Percentiles rank a stretch among this genome's conserved stretches.
These are phyloP conservation scores for Epicampocera succincta DNA, from an alignment of 2,888 invertebrate species.

Conservation along the genomic window DNA sequence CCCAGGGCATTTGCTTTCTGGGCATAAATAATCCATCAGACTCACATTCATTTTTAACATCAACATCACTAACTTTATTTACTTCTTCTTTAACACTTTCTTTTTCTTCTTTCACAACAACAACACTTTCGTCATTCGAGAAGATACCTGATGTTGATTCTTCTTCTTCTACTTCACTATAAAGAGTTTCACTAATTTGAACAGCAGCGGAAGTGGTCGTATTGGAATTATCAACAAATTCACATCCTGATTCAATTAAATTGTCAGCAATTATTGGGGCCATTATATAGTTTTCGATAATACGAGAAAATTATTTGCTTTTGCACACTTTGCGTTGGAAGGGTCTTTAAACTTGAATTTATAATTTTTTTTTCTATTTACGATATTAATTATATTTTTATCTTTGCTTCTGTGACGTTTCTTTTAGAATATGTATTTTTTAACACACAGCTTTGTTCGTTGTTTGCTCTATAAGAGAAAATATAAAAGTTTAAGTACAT, in stretches of 20 bases:
- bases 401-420: constrained; percentile 10
- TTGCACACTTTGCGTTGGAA: constrained; percentile 44
- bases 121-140: constrained; percentile 68
- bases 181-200: constrained; percentile 64
- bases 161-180: constrained; percentile 54
- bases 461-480: constrained; percentile 37
- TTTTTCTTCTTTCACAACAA: constrained; percentile 41
- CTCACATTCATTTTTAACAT: constrained; percentile 54
- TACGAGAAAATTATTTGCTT: constrained; percentile 58
- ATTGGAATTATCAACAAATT: constrained; percentile 78
- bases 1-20: constrained; percentile 86
- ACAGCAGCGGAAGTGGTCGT: constrained; percentile 70
- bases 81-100: constrained; percentile 54
- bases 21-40: constrained; percentile 22
- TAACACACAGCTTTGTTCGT: constrained; percentile 39
- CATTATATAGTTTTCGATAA: constrained; percentile 78
- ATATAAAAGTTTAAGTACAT: constrained; percentile 34
- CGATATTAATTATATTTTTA: constrained; percentile 17
- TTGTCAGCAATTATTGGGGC: constrained; percentile 81
- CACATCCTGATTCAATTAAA: constrained; percentile 80
- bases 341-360: constrained; percentile 56
- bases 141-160: constrained; percentile 39
- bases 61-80: constrained; percentile 44
- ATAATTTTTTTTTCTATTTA: constrained; percentile 35
- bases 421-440: constrained; percentile 17